Evolutionary conservation across 2,113 vertebrate species (phyloP), one percentile per base, ranked within the genome.

Genomic region (Prionailurus bengalensis): DNA sequence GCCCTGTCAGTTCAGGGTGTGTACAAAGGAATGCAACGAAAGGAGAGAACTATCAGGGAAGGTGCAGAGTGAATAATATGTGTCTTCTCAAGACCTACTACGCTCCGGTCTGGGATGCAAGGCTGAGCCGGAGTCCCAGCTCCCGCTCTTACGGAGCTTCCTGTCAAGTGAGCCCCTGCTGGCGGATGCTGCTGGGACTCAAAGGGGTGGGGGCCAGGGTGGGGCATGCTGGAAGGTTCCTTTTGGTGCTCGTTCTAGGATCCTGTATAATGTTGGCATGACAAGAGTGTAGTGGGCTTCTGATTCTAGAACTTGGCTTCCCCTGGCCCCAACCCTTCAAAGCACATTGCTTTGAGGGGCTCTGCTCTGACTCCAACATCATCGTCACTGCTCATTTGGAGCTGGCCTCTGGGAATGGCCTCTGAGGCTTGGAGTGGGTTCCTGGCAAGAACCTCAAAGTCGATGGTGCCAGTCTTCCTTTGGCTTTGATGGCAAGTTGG

Each of bases 351-450:
- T 33, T 36, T 78, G 65, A 86, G 51, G 95, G 65, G 39, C 63
- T 90, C 42, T 81, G 3, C 63, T 84, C 65, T 95, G 55, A 80
- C 31, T 51, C 58, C 33, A 25, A 73, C 76, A 48, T 81, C 42
- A 13, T 63, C 48, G 42, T 25, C 63, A 21, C 42, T 39, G 15
- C 16, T 55, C 12, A 68, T 80, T 55, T 88, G 71, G 83, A 87
- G 61, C 8, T 25, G 23, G 10, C 94, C 76, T 71, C 83, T 70
- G 36, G 79, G n/a, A 68, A 79, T 29, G 42, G 33, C 25, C 63
- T 80, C 66, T 36, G 70, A 81, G 63, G 68, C 78, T 73, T 96
- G 81, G 8, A 85, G n/a, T 36, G n/a, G 53, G 53, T 94, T 86
- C 48, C 87, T 68, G 17, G 58, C 71, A 74, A 94, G 65, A 89